Evolutionary conservation across 2,113 vertebrate genomes (phyloP).

Genomic region (Sisor rabdophorus): DNA sequence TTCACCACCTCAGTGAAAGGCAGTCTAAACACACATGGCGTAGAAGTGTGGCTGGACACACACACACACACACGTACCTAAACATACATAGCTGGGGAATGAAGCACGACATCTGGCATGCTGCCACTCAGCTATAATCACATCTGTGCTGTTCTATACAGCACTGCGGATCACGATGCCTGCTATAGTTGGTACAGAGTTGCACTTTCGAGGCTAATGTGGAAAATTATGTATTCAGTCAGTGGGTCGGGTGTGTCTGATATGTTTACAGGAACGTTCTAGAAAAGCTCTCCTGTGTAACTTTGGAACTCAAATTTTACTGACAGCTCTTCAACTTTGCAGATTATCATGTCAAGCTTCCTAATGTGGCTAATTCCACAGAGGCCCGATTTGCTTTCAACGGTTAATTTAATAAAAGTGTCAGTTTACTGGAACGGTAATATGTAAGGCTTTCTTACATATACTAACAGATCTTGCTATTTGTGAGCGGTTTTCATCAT

Average conservation of each 20-base stretch:
- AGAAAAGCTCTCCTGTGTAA: background rate
- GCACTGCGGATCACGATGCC: background rate
- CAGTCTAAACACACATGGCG: conserved; percentile 50
- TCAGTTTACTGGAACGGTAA: background rate
- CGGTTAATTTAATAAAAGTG: background rate
- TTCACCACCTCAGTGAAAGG: conserved; percentile 50
- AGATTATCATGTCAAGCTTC: conserved; percentile 17
- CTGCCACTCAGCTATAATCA: conserved; percentile 17
- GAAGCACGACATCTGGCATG: conserved; percentile 25
- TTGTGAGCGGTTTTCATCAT: background rate
- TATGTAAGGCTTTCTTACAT: background rate
- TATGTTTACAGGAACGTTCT: background rate
- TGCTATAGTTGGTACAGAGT: background rate
- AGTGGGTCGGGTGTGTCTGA: background rate
- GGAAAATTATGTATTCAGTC: background rate
- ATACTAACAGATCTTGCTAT: background rate
- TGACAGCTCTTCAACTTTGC: background rate
- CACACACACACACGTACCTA: conserved; percentile 24
- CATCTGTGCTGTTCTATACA: conserved; percentile 16
- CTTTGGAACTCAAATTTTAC: background rate
- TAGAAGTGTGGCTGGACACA: conserved; percentile 42
- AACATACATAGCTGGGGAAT: conserved; percentile 21
- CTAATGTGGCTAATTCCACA: conserved; percentile 3
- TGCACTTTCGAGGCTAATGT: background rate
- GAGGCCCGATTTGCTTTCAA: background rate